phyloP scores from a whole-genome alignment of 2,113 vertebrate species.

The Xyrauchen texanus region DNA sequence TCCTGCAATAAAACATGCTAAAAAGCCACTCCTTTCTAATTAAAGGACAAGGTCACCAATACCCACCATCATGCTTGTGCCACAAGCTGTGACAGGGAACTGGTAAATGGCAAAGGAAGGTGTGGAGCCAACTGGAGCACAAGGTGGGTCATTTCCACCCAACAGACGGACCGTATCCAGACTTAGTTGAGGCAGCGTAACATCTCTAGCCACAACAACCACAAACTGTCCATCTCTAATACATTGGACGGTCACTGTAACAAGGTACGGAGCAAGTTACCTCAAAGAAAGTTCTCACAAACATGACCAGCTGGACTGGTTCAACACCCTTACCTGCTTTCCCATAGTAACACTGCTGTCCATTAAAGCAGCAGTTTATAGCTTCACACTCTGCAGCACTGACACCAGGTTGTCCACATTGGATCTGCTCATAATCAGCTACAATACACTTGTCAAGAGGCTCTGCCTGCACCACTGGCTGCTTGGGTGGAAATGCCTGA shows the following conservation, averaged over 20 bases:
- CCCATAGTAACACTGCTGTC: slow-evolving; percentile 67
- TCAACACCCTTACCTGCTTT: slow-evolving; percentile 59
- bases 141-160: too few relatives aligned
- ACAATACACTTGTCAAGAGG: too few relatives aligned
- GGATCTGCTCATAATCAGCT: too few relatives aligned
- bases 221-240: slow-evolving; percentile 64
- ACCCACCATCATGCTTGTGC: slow-evolving; percentile 43
- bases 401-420: slow-evolving; percentile 16
- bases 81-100: too few relatives aligned
- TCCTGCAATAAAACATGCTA: slow-evolving; percentile 52
- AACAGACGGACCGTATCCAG: slow-evolving; percentile 57
- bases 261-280: not conserved
- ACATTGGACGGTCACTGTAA: too few relatives aligned
- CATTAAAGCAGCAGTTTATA: slow-evolving; percentile 70
- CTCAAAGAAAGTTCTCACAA: not conserved
- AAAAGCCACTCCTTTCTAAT: not conserved
- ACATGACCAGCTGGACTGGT: not conserved
- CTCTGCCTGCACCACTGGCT: slow-evolving; percentile 27
- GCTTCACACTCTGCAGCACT: slow-evolving; percentile 57
- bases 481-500: not conserved
- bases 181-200: slow-evolving; percentile 63
- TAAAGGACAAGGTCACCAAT: not conserved
- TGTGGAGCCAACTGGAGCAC: too few relatives aligned
- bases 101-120: too few relatives aligned
- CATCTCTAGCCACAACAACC: slow-evolving; percentile 66